Conservation (phyloP, 2,113 vertebrate species). For the Turnix velox region DNA sequence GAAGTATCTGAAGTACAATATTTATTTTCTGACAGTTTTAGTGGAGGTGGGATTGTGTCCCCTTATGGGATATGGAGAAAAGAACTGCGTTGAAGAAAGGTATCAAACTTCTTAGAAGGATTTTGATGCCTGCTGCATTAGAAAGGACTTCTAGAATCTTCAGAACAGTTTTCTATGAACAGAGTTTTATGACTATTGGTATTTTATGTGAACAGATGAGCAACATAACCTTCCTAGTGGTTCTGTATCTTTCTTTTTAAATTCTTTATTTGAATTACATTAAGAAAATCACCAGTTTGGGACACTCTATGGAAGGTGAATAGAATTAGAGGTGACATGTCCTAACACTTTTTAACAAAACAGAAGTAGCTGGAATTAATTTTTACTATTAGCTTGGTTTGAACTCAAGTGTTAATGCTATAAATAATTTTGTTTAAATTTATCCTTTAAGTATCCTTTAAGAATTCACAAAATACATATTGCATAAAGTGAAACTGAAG, state of each 20-base stretch:
- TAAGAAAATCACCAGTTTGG: background rate
- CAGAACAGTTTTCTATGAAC: background rate
- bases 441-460: background rate
- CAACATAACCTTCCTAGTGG: background rate
- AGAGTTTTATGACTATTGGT: background rate
- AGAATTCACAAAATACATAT: background rate
- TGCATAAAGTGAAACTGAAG: background rate
- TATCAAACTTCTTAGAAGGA: background rate
- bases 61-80: background rate
- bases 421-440: background rate
- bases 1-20: background rate
- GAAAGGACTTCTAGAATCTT: background rate
- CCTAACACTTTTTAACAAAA: background rate
- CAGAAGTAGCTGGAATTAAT: background rate
- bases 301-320: background rate
- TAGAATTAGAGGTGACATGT: background rate
- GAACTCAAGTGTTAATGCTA: background rate
- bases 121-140: background rate
- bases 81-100: background rate
- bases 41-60: background rate
- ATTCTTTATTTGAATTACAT: background rate
- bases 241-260: background rate
- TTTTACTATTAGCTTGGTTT: background rate
- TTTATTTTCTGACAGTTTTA: background rate
- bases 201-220: background rate